A percentile compares a stretch with the other conserved stretches of the same genome.
phyloP scores from a whole-genome alignment of 2,888 invertebrate genomes.

The Parnassius orleans region DNA sequence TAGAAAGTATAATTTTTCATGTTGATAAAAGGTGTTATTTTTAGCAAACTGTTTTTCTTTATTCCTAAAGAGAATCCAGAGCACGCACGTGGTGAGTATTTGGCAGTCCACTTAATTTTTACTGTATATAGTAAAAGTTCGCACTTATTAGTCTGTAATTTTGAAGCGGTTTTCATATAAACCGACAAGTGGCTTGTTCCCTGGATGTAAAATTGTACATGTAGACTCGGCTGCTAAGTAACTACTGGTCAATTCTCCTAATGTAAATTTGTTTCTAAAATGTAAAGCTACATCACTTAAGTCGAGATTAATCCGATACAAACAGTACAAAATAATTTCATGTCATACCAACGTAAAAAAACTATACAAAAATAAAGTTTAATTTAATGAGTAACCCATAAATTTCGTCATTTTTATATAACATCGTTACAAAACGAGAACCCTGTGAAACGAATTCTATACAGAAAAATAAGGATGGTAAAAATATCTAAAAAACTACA shows the following conservation, averaged over 20 bases:
- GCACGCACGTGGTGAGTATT: constrained; percentile 29
- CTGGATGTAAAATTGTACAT: constrained; percentile 55
- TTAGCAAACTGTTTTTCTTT: constrained; percentile 43
- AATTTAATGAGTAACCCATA: constrained; percentile 36
- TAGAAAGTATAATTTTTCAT: constrained; percentile 46
- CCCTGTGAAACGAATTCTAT: constrained; percentile 45
- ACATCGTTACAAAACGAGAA: constrained; percentile 38
- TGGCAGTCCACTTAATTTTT: constrained; percentile 27
- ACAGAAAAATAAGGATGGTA: constrained; percentile 42
- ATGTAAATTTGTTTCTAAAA: constrained; percentile 54
- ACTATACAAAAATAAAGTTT: constrained; percentile 50
- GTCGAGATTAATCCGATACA: constrained; percentile 39
- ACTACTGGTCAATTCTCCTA: constrained; percentile 52
- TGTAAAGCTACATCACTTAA: constrained; percentile 45
- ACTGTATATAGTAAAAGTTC: constrained; percentile 33
- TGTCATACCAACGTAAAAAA: constrained; percentile 42
- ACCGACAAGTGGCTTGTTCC: constrained; percentile 55
- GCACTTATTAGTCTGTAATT: constrained; percentile 33
- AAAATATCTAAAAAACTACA: constrained; percentile 69
- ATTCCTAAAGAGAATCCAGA: constrained; percentile 37
- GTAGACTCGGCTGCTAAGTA: constrained; percentile 39
- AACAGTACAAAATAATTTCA: constrained; percentile 43
- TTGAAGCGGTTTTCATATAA: constrained; percentile 28
- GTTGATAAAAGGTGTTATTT: constrained; percentile 50
- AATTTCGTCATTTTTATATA: constrained; percentile 34